Evolutionary conservation across 1,140 invertebrate species (phyloP), one percentile per base, ranked within the genome.

Genomic region (Thaumatotibia leucotreta): DNA sequence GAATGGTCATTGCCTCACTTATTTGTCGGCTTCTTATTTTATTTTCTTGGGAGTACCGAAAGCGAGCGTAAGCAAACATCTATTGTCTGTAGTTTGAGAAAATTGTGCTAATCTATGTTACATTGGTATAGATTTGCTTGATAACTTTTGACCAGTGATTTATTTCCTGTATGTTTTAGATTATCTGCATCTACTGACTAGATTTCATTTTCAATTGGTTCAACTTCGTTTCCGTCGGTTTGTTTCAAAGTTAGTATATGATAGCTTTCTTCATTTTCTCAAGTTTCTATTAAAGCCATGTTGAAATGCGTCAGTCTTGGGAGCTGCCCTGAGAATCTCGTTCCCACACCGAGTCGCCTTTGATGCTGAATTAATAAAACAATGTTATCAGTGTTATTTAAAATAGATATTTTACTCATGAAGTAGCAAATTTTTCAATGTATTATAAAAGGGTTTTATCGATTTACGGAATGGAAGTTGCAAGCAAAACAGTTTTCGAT

Each of bases 1-100:
- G 80, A 87, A 87, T 82, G 75, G 79, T 82, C 82, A 83, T 86
- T 86, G 83, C 84, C 66, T 86, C 79, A 88, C 70, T 71, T 81
- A 82, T 83, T 81, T 83, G 76, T 86, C 81, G 74, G 70, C 65
- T 72, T 76, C 70, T 77, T 74, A 77, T 79, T 75, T 67, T 76
- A 77, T 77, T 83, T 83, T 73, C 74, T 82, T 80, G 75, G 68
- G 79, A 80, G 78, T 71, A 77, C 78, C 69, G 73, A 80, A 83
- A 79, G 77, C 64, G 65, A 77, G 73, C 73, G 74, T 80, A 75
- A 77, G 65, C 58, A 66, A 72, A 64, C 69, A 68, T 23, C 70
- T 71, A 81, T 83, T 83, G 81, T 83, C 67, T 73, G 66, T 66
- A 50, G 24, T 27, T 64, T 68, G 63, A 33, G 9, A 11, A 31